Evolutionary conservation across 23 tunicate species (phyloP).

Genomic region (Styela plicata): DNA sequence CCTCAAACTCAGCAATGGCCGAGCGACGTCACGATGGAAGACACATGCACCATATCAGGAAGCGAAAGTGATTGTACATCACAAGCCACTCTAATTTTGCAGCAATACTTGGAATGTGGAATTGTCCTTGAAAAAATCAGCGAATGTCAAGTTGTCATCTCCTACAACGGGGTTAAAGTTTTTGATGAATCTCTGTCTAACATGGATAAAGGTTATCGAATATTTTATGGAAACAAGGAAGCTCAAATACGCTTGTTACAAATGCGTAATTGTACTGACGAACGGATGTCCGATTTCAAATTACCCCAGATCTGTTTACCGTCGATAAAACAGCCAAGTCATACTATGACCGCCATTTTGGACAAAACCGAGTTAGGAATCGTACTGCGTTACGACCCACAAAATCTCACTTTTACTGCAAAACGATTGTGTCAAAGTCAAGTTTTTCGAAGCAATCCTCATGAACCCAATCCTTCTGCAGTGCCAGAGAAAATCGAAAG

Average conservation of each 20-base stretch:
- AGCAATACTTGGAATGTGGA: slow-evolving; percentile 1
- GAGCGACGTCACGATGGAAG: slow-evolving; percentile 5
- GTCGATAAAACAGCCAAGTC: neutral
- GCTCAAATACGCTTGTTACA: neutral
- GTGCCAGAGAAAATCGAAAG: slow-evolving; percentile 31
- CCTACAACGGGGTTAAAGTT: slow-evolving; percentile 11
- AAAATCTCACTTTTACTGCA: slow-evolving; percentile 7
- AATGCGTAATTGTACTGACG: slow-evolving; percentile 4
- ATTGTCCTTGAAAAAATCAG: neutral
- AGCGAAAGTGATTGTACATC: neutral
- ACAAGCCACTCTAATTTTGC: neutral
- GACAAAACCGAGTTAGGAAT: slow-evolving; percentile 23
- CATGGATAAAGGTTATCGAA: slow-evolving; percentile 17
- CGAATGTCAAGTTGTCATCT: slow-evolving; percentile 4
- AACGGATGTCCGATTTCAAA: neutral
- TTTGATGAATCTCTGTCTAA: neutral
- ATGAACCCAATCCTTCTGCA: neutral
- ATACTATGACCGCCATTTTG: slow-evolving; percentile 20
- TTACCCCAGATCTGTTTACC: neutral
- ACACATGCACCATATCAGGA: neutral
- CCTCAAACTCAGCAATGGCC: slow-evolving; percentile 1
- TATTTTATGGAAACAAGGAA: slow-evolving; percentile 17
- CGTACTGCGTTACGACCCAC: slow-evolving; percentile 2
- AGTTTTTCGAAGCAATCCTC: slow-evolving; percentile 26
- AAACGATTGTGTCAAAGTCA: slow-evolving; percentile 36